phyloP scores from a whole-genome alignment of 2,888 invertebrate genomes.

The Dicyrtoma fusca region DNA sequence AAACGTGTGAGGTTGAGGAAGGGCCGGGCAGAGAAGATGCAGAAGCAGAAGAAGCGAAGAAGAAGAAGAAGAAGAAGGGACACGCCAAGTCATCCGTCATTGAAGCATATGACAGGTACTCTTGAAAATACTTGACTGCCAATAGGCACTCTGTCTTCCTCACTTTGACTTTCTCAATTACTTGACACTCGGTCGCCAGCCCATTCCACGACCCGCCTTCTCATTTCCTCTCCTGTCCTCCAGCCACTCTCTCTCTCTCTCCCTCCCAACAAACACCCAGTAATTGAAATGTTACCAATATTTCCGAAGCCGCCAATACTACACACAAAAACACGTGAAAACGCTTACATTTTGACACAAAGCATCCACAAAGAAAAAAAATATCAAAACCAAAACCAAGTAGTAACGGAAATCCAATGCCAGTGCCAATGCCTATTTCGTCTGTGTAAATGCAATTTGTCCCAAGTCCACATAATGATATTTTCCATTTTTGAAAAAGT shows the following conservation, averaged over 20 bases:
- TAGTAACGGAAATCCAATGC: too few relatives aligned
- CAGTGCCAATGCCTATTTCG: too few relatives aligned
- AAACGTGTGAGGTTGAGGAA: slow-evolving; percentile 27
- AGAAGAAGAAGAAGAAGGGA: slow-evolving; percentile 32
- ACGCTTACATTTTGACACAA: too few relatives aligned
- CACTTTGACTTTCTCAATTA: slow-evolving; percentile 25
- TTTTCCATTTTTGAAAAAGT: too few relatives aligned
- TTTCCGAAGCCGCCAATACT: background rate
- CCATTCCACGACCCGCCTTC: background rate
- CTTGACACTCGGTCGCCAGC: slow-evolving; percentile 8
- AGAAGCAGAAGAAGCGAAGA: slow-evolving; percentile 3
- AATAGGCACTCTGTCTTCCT: slow-evolving; percentile 48
- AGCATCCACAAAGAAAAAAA: too few relatives aligned
- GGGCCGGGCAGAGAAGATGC: background rate
- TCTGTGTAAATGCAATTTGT: too few relatives aligned
- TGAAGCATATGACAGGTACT: slow-evolving; percentile 42
- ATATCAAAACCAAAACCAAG: too few relatives aligned
- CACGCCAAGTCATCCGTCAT: slow-evolving; percentile 44
- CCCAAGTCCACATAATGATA: too few relatives aligned
- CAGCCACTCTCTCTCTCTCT: slow-evolving; percentile 21
- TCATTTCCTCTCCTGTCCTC: background rate
- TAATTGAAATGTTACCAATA: slow-evolving; percentile 17
- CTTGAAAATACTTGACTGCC: slow-evolving; percentile 36
- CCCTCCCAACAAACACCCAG: background rate
- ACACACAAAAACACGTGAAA: too few relatives aligned